Conservation (phyloP, 2,888 invertebrate species). For the Stictocephala bisonia region DNA sequence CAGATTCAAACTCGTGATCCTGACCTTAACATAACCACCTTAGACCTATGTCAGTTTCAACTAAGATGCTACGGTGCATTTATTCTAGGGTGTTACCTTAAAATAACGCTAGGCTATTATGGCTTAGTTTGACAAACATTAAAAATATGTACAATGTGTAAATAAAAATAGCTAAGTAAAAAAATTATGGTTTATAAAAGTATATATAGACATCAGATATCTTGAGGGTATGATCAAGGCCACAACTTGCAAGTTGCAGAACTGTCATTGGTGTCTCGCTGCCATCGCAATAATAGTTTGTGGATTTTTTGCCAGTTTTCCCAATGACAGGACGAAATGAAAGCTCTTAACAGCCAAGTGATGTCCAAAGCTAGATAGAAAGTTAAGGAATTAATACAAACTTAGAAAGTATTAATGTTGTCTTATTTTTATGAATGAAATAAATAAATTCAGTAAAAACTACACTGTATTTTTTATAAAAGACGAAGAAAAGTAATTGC, state of each 20-base stretch:
- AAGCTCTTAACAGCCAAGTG: constrained; percentile 80
- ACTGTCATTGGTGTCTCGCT: constrained; percentile 61
- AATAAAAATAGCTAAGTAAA: background rate
- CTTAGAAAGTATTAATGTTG: too few relatives aligned
- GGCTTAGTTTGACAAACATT: too few relatives aligned
- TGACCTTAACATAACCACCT: too few relatives aligned
- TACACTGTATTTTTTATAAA: too few relatives aligned
- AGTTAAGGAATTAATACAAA: constrained; percentile 45
- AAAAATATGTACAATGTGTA: background rate
- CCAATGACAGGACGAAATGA: constrained; percentile 72
- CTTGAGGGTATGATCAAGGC: constrained; percentile 77
- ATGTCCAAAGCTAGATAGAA: constrained; percentile 73
- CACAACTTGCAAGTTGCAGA: constrained; percentile 79
- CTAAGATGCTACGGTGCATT: too few relatives aligned
- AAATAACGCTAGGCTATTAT: too few relatives aligned
- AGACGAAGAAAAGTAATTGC: background rate
- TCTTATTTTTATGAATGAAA: too few relatives aligned
- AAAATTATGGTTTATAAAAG: constrained; percentile 14
- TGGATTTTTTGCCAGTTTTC: constrained; percentile 60
- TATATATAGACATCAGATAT: constrained; percentile 67
- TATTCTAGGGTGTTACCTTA: too few relatives aligned
- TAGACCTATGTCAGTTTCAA: too few relatives aligned
- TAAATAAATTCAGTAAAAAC: too few relatives aligned
- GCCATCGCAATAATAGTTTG: too few relatives aligned
- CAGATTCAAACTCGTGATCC: too few relatives aligned